Conservation (phyloP, 2,113 vertebrate genomes). For the Perca schrenkii region DNA sequence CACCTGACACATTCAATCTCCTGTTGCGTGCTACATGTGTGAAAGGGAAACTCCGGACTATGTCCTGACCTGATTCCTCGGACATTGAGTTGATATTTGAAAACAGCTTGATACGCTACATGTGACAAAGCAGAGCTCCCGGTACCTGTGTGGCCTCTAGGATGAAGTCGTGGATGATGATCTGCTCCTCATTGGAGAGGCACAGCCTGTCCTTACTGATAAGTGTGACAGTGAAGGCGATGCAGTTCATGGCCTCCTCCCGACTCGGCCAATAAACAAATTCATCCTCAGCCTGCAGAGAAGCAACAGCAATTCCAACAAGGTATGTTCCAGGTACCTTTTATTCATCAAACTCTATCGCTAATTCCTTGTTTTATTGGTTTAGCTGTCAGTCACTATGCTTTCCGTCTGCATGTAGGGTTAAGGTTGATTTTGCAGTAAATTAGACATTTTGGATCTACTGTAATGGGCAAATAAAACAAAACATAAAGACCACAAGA, state of each 20-base stretch:
- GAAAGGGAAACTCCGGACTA: too few species aligned
- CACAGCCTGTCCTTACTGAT: constrained; percentile 99
- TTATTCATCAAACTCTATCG: not conserved
- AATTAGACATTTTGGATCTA: not conserved
- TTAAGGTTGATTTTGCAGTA: too few species aligned
- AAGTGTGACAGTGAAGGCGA: constrained; percentile 98
- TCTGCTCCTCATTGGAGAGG: constrained; percentile 98
- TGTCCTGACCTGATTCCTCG: too few species aligned
- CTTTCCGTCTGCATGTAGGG: not conserved
- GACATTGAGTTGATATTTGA: too few species aligned
- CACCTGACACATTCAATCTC: too few species aligned
- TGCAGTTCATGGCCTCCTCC: constrained; percentile 99
- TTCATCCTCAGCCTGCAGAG: constrained; percentile 94
- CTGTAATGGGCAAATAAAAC: not conserved
- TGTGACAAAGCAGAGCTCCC: not conserved
- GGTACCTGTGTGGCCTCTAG: constrained; percentile 98
- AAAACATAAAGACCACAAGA: not conserved
- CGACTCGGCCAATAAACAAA: constrained; percentile 99
- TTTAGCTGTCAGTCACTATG: not conserved
- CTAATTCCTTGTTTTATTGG: not conserved
- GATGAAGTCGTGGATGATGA: constrained; percentile 99
- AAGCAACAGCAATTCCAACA: constrained; percentile 16
- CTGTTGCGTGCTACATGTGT: too few species aligned
- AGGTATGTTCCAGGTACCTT: not conserved
- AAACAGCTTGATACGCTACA: too few species aligned